Percentiles rank a stretch among this genome's conserved stretches.
phyloP scores from a whole-genome alignment of 2,113 vertebrate species.

The Pseudopodoces humilis region DNA sequence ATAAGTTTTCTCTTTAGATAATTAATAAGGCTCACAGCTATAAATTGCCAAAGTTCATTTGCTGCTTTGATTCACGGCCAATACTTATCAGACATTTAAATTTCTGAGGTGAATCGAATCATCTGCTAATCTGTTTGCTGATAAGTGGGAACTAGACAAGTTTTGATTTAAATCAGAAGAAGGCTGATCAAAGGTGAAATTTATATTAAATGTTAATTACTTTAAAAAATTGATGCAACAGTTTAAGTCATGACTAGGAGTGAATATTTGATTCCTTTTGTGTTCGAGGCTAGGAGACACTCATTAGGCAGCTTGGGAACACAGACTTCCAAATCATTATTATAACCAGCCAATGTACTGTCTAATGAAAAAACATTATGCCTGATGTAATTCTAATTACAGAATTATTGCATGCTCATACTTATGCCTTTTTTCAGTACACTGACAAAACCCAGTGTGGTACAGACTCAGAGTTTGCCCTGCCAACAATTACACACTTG shows the following conservation, averaged over 20 bases:
- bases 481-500: constrained; percentile 8
- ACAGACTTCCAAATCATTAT: not conserved
- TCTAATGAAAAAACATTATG: constrained; percentile 40
- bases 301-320: not conserved
- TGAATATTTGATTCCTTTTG: not conserved
- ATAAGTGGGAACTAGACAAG: not conserved
- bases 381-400: constrained; percentile 43
- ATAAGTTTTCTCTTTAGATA: not conserved
- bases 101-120: not conserved
- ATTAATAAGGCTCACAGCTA: not conserved
- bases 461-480: not conserved
- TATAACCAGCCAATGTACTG: not conserved
- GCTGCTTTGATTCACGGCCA: not conserved
- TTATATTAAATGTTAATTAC: constrained; percentile 4
- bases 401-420: not conserved
- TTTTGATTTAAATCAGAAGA: not conserved
- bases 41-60: not conserved
- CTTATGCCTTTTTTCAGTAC: not conserved
- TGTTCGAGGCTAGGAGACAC: not conserved
- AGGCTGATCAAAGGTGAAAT: not conserved
- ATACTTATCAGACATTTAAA: not conserved
- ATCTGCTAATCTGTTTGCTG: not conserved
- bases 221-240: not conserved
- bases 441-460: not conserved
- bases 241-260: not conserved